Conservation (phyloP, 2,888 invertebrate genomes). For the Lochmaea crataegi region DNA sequence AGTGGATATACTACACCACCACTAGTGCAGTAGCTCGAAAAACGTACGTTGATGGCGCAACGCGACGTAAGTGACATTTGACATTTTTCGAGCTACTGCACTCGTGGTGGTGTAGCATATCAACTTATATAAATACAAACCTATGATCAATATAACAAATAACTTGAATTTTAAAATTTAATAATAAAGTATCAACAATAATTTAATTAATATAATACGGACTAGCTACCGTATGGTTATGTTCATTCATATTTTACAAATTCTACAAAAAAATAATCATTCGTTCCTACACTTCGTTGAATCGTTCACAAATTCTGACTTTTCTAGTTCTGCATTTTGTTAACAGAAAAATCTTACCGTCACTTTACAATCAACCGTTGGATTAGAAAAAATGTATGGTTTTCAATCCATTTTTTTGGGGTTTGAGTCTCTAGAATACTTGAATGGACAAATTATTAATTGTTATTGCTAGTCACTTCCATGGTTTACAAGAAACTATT, state of each 20-base stretch:
- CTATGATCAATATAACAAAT: conserved; percentile 33
- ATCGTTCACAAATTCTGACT: conserved; percentile 13
- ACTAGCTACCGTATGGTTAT: conserved; percentile 35
- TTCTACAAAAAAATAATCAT: conserved; percentile 20
- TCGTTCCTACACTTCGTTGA: conserved; percentile 26
- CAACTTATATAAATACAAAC: background rate
- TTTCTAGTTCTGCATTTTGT: background rate
- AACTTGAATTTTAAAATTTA: conserved; percentile 31
- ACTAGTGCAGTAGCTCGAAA: too few relatives aligned
- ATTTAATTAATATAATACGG: conserved; percentile 29
- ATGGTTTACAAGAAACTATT: too few relatives aligned
- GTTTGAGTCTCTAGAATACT: too few relatives aligned
- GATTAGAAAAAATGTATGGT: too few relatives aligned
- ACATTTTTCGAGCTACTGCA: too few relatives aligned
- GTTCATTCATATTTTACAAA: conserved; percentile 28
- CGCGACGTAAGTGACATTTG: too few relatives aligned
- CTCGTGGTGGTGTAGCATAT: background rate
- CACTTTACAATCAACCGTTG: background rate
- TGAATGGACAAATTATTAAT: too few relatives aligned
- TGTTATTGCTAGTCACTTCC: too few relatives aligned
- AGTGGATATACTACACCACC: background rate
- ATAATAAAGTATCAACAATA: conserved; percentile 24
- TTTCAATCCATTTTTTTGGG: too few relatives aligned
- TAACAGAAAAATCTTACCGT: background rate
- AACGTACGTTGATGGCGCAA: too few relatives aligned